Evolutionary conservation across 64 coral and sea anemone genomes (phyloP).

Genomic region (Stichodactyla helianthus): DNA sequence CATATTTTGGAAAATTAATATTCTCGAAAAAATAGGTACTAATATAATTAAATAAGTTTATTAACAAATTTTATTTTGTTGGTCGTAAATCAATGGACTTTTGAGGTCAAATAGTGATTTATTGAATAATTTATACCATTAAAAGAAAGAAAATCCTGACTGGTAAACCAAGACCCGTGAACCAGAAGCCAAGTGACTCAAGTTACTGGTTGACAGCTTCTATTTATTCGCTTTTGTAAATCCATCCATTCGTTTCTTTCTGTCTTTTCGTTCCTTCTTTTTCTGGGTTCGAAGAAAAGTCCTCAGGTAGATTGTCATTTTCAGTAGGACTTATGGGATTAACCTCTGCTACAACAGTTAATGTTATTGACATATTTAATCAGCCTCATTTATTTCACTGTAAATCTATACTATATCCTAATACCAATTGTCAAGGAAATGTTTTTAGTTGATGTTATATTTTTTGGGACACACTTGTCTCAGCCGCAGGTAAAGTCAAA

Average conservation of each 20-base stretch:
- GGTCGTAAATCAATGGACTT: background rate
- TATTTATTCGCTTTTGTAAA: background rate
- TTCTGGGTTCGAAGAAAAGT: too few relatives aligned
- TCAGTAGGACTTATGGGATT: too few relatives aligned
- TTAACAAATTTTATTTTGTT: background rate
- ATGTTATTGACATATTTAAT: too few relatives aligned
- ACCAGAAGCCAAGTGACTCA: background rate
- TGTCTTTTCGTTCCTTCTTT: background rate
- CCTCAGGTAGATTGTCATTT: too few relatives aligned
- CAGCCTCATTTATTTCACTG: too few relatives aligned
- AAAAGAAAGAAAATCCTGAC: background rate
- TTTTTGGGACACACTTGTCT: too few relatives aligned
- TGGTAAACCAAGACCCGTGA: conserved; percentile 4
- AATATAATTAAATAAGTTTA: background rate
- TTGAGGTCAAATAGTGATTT: background rate
- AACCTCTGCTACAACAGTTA: too few relatives aligned
- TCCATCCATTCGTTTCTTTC: background rate
- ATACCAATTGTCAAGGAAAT: too few relatives aligned
- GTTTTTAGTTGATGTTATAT: too few relatives aligned
- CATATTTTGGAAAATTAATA: background rate
- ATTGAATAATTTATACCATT: background rate
- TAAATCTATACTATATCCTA: too few relatives aligned
- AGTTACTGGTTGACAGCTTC: background rate
- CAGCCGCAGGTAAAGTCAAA: too few relatives aligned
- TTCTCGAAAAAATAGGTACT: background rate